These are phyloP conservation scores for Portunus trituberculatus DNA, from an alignment of 1,140 invertebrate genomes.

Conservation along the genomic window DNA sequence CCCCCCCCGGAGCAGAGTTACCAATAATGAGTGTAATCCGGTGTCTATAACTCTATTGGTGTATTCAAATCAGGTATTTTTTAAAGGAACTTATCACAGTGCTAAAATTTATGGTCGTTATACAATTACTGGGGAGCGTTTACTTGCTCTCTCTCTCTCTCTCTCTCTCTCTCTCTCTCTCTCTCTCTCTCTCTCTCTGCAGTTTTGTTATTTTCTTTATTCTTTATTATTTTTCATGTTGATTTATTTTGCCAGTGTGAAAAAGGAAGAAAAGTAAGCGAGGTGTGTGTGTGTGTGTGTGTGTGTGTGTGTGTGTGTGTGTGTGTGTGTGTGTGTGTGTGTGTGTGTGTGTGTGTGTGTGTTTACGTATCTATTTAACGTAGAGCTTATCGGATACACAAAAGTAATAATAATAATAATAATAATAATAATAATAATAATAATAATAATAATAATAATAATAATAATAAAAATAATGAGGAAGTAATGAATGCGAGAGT, in stretches of 20 bases:
- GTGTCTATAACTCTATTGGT: neutral
- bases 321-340: too few species aligned
- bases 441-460: too few species aligned
- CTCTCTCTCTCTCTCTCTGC: neutral
- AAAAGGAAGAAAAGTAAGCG: too few species aligned
- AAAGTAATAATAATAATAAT: conserved; percentile 8
- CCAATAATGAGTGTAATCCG: neutral
- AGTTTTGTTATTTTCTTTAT: neutral
- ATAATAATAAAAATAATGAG: neutral
- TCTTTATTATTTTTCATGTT: neutral
- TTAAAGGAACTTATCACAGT: neutral
- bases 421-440: too few species aligned
- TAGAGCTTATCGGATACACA: neutral
- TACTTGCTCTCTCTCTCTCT: neutral
- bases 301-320: too few species aligned
- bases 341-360: too few species aligned
- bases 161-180: neutral
- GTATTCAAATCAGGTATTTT: neutral
- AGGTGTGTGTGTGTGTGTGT: too few species aligned
- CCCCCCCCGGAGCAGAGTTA: neutral
- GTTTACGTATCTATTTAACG: too few species aligned
- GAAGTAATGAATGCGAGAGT: neutral
- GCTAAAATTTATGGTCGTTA: neutral
- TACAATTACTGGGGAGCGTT: neutral
- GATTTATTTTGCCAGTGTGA: neutral